phyloP scores from a whole-genome alignment of 2,888 invertebrate genomes.

The Autographa gamma region DNA sequence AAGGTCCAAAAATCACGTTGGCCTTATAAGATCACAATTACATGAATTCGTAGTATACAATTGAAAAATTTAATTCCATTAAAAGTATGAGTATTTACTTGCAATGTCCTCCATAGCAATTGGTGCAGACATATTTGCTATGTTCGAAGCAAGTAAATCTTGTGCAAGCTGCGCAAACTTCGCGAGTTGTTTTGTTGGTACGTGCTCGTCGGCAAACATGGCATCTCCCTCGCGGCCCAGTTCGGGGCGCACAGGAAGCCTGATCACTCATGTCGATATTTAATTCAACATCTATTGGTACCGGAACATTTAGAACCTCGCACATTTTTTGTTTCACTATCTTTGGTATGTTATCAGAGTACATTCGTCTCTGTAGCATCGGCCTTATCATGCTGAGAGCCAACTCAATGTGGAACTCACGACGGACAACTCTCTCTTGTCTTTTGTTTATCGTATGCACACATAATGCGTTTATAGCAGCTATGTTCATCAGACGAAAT shows the following conservation, averaged over 20 bases:
- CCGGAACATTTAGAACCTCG: slow-evolving; percentile 27
- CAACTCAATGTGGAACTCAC: slow-evolving; percentile 41
- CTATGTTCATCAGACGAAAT: slow-evolving; percentile 39
- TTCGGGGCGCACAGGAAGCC: slow-evolving; percentile 10
- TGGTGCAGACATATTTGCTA: slow-evolving; percentile 32
- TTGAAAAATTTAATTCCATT: slow-evolving; percentile 6
- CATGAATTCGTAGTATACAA: slow-evolving; percentile 10
- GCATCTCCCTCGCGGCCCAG: slow-evolving; percentile 35
- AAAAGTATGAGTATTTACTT: slow-evolving; percentile 16
- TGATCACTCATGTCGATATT: slow-evolving; percentile 22
- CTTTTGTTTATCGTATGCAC: slow-evolving; percentile 35
- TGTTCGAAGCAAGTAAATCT: slow-evolving; percentile 44
- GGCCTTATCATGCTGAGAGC: slow-evolving; percentile 42
- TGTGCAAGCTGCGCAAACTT: slow-evolving; percentile 24
- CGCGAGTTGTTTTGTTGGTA: slow-evolving; percentile 31
- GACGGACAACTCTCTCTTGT: slow-evolving; percentile 39
- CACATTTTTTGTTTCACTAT: slow-evolving; percentile 39
- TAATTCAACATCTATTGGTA: slow-evolving; percentile 35
- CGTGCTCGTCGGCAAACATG: slow-evolving; percentile 27
- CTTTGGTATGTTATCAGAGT: slow-evolving; percentile 23
- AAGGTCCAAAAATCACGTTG: slow-evolving; percentile 38
- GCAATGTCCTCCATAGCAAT: slow-evolving; percentile 15
- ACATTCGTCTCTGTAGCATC: slow-evolving; percentile 30
- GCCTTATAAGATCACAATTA: slow-evolving; percentile 33
- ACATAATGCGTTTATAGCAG: slow-evolving; percentile 44